These are phyloP conservation scores for Oeneis ivallda DNA, from an alignment of 2,888 invertebrate species.

Conservation along the genomic window DNA sequence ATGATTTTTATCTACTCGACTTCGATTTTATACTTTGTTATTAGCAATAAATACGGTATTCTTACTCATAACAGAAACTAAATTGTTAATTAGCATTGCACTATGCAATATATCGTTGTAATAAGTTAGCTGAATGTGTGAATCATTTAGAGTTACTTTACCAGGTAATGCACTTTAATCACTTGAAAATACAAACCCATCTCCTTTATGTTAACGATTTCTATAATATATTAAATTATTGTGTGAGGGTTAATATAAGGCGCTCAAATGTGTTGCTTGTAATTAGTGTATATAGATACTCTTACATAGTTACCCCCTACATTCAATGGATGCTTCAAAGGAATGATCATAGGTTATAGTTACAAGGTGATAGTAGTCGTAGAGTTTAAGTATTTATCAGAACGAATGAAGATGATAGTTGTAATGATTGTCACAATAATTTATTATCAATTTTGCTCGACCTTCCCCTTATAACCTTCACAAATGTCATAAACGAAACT, in stretches of 20 bases:
- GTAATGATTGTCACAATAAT: constrained; percentile 23
- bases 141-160: constrained; percentile 7
- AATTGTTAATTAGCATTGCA: constrained; percentile 5
- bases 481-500: constrained; percentile 4
- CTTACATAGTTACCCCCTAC: constrained; percentile 44
- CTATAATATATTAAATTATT: not conserved
- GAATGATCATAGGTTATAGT: constrained; percentile 71
- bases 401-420: constrained; percentile 13
- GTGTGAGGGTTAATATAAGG: constrained; percentile 42
- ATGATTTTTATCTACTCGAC: constrained; percentile 15
- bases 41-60: constrained; percentile 15
- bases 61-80: constrained; percentile 5
- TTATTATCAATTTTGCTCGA: not conserved
- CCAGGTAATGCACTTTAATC: not conserved
- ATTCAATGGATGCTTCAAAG: constrained; percentile 64
- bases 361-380: constrained; percentile 76
- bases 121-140: constrained; percentile 1
- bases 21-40: constrained; percentile 20
- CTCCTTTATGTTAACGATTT: not conserved
- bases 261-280: constrained; percentile 67
- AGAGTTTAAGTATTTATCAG: constrained; percentile 37
- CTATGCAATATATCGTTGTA: not conserved
- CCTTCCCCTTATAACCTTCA: not conserved
- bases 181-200: not conserved
- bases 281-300: constrained; percentile 70